Evolutionary conservation across 92 coral and sea anemone species (phyloP), one percentile per base, ranked within the genome.

Genomic region (Ricordea florida): DNA sequence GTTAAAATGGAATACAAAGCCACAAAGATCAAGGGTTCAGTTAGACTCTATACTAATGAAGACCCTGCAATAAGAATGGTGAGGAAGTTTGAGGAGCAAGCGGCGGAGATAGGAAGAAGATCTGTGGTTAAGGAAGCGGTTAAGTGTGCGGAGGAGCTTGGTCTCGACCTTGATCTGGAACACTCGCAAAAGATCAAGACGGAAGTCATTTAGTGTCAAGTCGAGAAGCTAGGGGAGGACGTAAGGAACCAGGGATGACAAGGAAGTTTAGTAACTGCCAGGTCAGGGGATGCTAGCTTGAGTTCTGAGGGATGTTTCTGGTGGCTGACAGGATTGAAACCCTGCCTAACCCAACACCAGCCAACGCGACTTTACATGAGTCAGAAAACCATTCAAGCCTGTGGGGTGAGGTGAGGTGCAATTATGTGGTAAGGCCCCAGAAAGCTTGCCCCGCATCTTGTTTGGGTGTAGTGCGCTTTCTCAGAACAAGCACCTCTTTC

Each of bases 391-490:
- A 15, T 13, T 2, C 48, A 42, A 42, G 48, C 48, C 3, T 10
- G 48, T 15, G 17, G 17, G 48, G 48, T 42, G 48, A 42, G 48
- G 3, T 42, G 48, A 42, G 48, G 48, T 42, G 48, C 48, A 42
- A 21, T n/a, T 72, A 42, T 42, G 48, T 21, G 48, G 48, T 21
- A 42, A 57, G 64, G 64, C 64, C 43, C 64, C 64, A 57, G 40
- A 57, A 23, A 57, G 64, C 40, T 31, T 57, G 64, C 10, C 64
- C 28, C 64, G 28, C 28, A 42, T 42, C 48, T 42, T 42, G 48
- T 42, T 21, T 21, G 64, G 64, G 33, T 57, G 64, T 40, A 40
- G 36, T 59, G 66, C 66, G 22, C 46, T 59, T 29, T 38, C 66
- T 24, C 46, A 59, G 46, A 59, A 43, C 44, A 59, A 46, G 53